Conservation (phyloP, 2,888 invertebrate genomes). For the Tupiocoris notatus region DNA sequence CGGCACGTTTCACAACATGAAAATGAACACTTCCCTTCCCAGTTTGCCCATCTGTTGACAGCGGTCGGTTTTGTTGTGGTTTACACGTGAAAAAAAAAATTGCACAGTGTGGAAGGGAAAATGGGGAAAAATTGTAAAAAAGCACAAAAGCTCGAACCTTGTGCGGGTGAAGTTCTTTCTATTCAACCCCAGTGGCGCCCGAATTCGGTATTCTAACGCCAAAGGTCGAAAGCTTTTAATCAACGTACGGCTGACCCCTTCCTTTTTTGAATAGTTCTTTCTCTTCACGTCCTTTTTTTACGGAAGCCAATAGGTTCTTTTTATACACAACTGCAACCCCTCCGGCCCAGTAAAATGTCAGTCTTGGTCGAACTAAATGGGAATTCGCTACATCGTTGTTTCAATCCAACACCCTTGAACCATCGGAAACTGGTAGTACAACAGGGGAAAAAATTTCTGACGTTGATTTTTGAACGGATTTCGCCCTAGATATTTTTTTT, state of each 20-base stretch:
- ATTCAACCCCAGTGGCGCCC: neutral
- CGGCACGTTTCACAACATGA: neutral
- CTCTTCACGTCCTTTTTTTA: too few species aligned
- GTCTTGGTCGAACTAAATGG: neutral
- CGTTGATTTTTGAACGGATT: neutral
- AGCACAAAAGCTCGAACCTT: neutral
- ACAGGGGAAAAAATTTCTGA: too few species aligned
- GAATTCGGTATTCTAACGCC: neutral
- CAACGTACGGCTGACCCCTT: neutral
- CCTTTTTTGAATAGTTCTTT: neutral
- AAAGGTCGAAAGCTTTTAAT: neutral
- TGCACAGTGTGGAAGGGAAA: too few species aligned
- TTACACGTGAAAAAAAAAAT: neutral
- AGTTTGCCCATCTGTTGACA: neutral
- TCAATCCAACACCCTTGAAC: neutral
- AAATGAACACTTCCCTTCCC: neutral
- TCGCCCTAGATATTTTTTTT: neutral
- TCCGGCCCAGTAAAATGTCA: neutral
- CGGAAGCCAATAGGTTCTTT: neutral
- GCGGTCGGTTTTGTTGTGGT: neutral
- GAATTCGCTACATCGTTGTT: neutral
- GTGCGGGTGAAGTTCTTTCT: neutral
- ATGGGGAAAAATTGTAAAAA: neutral
- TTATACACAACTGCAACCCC: neutral
- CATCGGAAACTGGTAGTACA: neutral